These are phyloP conservation scores for Channa striata DNA, from an alignment of 2,797 vertebrate species.

Conservation along the genomic window DNA sequence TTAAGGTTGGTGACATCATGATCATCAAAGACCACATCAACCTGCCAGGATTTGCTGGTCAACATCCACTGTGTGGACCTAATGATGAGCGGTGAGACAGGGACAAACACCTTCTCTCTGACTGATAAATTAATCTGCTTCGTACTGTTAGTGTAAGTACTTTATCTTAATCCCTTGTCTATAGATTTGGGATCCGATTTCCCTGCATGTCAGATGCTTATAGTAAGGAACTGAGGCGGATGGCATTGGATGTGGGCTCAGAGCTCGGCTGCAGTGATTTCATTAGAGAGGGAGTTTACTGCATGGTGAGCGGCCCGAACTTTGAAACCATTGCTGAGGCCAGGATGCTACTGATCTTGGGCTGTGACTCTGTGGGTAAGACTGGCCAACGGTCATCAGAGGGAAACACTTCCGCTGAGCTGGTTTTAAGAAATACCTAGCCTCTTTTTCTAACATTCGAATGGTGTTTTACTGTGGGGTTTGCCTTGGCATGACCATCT, in stretches of 20 bases:
- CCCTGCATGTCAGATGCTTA: conserved; percentile 85
- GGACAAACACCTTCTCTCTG: background rate
- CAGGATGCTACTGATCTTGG: conserved; percentile 78
- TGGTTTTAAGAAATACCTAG: too few relatives aligned
- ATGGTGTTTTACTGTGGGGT: too few relatives aligned
- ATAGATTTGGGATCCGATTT: conserved; percentile 81
- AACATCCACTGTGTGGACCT: conserved; percentile 81
- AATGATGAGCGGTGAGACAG: conserved; percentile 80
- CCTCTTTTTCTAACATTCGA: too few relatives aligned
- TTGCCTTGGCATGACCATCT: too few relatives aligned
- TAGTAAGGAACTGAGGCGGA: conserved; percentile 75
- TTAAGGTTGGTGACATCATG: conserved; percentile 84
- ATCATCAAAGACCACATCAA: conserved; percentile 85
- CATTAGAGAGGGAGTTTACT: conserved; percentile 80
- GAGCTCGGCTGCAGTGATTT: conserved; percentile 76
- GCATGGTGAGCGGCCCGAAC: conserved; percentile 84
- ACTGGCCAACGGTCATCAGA: background rate
- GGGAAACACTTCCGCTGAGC: too few relatives aligned
- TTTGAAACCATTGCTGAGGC: conserved; percentile 85
- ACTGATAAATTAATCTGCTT: background rate
- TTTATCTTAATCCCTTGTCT: background rate
- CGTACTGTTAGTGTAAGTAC: too few relatives aligned
- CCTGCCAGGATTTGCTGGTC: conserved; percentile 81
- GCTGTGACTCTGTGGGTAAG: conserved; percentile 83
- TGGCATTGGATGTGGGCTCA: conserved; percentile 64